Evolutionary conservation across 2,113 vertebrate genomes (phyloP), one percentile per base, ranked within the genome.

Genomic region (Nicator chloris): DNA sequence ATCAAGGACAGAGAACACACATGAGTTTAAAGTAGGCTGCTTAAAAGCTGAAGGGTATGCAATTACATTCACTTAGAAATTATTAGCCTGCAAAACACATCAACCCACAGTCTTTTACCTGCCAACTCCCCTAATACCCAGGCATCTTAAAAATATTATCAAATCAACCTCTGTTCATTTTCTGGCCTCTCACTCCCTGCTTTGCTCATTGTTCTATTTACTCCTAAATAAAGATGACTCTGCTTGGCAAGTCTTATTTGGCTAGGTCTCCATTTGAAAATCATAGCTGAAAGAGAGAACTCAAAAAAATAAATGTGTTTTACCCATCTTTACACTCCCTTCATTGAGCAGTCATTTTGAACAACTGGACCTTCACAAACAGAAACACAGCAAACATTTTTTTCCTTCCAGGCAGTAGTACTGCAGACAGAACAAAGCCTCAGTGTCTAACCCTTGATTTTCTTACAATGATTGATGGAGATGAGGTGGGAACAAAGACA

Each of bases 371-470:
- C 64, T 66, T 40, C 42, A 53, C 49, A 86, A 80, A 7, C 22
- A 64, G 59, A 92, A 82, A 66, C 23, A 66, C 5, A n/a, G 20
- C 39, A 70, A 90, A 53, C 8, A 28, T 20, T 51, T n/a, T n/a
- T 53, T 61, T 53, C 26, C 24, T n/a, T 28, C 5, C 23, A 83
- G 13, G 50, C 30, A 71, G 5, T 7, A 50, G 6, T 10, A 47
- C 0, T 64, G 44, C 40, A 80, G 35, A 82, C 7, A 79, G 24
- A 71, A 59, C 15, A 59, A 31, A 13, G 23, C 30, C 27, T 82
- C 0, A 0, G 26, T 79, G 24, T 68, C 44, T 51, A 82, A 56
- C 28, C 72, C 42, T 5, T 0, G 2, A 54, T 21, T 56, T 22
- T 65, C 53, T 44, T 50, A 31, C 60, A 90, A 54, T 11, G 6